phyloP scores from a whole-genome alignment of 2,888 invertebrate genomes.

The Leucania comma region DNA sequence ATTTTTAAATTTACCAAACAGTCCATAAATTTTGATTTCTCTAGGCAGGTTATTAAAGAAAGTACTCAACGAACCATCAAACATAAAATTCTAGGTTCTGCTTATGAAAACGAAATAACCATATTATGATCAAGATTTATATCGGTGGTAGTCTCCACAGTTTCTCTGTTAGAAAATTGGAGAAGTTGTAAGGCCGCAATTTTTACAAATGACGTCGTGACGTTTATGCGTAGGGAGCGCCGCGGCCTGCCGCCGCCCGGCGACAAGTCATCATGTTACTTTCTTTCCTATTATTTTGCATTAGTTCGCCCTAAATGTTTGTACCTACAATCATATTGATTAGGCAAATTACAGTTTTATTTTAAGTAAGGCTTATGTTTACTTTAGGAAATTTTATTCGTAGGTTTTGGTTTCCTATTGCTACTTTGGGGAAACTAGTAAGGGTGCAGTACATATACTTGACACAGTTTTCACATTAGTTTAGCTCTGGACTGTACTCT shows the following conservation, averaged over 20 bases:
- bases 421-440: neutral
- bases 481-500: neutral
- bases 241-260: slow-evolving; percentile 73
- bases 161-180: slow-evolving; percentile 82
- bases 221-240: slow-evolving; percentile 89
- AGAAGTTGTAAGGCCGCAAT: slow-evolving; percentile 89
- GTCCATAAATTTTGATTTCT: no score
- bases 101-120: no score
- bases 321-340: slow-evolving; percentile 75
- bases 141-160: slow-evolving; percentile 67
- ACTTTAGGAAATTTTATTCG: slow-evolving; percentile 23
- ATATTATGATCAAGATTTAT: no score
- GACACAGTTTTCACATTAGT: neutral
- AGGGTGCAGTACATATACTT: neutral
- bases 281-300: slow-evolving; percentile 87
- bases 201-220: slow-evolving; percentile 91
- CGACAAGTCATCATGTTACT: slow-evolving; percentile 90
- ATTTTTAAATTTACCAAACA: no score
- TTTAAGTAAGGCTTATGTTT: slow-evolving; percentile 43
- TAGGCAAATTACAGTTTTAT: slow-evolving; percentile 69
- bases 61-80: no score
- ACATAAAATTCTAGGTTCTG: no score
- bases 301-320: slow-evolving; percentile 81
- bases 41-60: no score
- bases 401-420: neutral